Percentiles rank a stretch among this genome's conserved stretches.
Conservation (phyloP, 2,888 invertebrate genomes). For the Meta bourneti region DNA sequence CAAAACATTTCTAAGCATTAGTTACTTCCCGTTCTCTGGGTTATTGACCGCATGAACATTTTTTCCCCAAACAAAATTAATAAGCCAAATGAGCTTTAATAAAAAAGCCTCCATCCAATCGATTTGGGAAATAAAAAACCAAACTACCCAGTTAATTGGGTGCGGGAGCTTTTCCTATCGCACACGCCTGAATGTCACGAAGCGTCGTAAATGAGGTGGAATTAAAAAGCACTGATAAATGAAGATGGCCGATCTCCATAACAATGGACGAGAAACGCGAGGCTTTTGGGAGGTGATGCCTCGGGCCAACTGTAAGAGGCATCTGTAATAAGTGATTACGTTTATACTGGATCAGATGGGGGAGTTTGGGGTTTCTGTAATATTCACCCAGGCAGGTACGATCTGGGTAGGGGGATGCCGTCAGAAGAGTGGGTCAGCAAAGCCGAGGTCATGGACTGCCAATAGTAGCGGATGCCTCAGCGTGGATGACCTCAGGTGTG, state of each 20-base stretch:
- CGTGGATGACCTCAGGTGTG: background rate
- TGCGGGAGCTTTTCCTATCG: background rate
- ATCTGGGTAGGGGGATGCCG: background rate
- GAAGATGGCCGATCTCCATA: background rate
- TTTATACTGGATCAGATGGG: slow-evolving; percentile 27
- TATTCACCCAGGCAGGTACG: background rate
- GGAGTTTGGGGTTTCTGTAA: background rate
- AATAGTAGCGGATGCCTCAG: slow-evolving; percentile 1
- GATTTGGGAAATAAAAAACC: background rate
- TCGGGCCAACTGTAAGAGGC: background rate
- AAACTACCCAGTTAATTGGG: slow-evolving; percentile 2
- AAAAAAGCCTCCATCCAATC: background rate
- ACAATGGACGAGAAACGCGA: slow-evolving; percentile 3
- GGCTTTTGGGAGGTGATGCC: background rate
- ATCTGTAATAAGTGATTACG: background rate
- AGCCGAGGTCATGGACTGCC: slow-evolving; percentile 48
- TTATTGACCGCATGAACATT: background rate
- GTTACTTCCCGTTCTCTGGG: background rate
- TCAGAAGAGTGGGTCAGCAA: slow-evolving; percentile 17
- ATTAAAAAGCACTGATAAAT: slow-evolving; percentile 29
- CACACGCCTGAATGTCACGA: slow-evolving; percentile 42
- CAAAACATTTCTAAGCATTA: too few relatives aligned
- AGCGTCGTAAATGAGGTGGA: slow-evolving; percentile 12
- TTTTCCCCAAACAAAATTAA: background rate
- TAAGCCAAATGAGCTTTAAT: slow-evolving; percentile 6